phyloP scores from a whole-genome alignment of 2,888 invertebrate species.

The Quadroppia sp. region DNA sequence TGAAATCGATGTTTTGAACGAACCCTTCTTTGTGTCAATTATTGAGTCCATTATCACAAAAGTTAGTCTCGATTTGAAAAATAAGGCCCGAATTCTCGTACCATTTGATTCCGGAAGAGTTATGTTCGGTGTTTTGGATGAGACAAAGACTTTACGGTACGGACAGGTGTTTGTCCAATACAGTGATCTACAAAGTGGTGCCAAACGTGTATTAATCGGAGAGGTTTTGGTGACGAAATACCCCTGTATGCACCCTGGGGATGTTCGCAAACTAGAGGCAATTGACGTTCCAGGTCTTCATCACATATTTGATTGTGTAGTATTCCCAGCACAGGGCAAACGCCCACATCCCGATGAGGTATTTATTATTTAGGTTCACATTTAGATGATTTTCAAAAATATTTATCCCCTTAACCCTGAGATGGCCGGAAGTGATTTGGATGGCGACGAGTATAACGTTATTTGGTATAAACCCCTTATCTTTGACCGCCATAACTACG shows the following conservation, averaged over 20 bases:
- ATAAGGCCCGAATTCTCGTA: slow-evolving; percentile 46
- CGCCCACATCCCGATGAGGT: slow-evolving; percentile 53
- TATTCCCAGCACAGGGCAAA: slow-evolving; percentile 52
- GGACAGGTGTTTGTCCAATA: slow-evolving; percentile 50
- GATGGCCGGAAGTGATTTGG: slow-evolving; percentile 53
- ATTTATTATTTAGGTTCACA: too few species aligned
- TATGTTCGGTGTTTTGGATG: slow-evolving; percentile 53
- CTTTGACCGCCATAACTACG: slow-evolving; percentile 10
- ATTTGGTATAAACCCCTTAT: slow-evolving; percentile 48
- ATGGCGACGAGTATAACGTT: slow-evolving; percentile 53
- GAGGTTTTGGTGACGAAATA: slow-evolving; percentile 53
- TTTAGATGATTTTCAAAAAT: too few species aligned
- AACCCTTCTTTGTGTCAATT: slow-evolving; percentile 19
- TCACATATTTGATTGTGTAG: slow-evolving; percentile 51
- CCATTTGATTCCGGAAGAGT: slow-evolving; percentile 50
- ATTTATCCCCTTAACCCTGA: too few species aligned
- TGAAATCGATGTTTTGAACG: slow-evolving; percentile 32
- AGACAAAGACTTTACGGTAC: slow-evolving; percentile 50
- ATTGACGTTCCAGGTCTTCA: slow-evolving; percentile 47
- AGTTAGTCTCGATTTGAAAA: slow-evolving; percentile 21
- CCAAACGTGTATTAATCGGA: slow-evolving; percentile 47
- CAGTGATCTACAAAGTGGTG: slow-evolving; percentile 37
- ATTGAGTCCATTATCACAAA: not conserved
- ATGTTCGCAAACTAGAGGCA: slow-evolving; percentile 50
- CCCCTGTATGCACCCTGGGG: slow-evolving; percentile 53